Conservation (phyloP, 2,888 invertebrate species). For the Drosophila mimica region DNA sequence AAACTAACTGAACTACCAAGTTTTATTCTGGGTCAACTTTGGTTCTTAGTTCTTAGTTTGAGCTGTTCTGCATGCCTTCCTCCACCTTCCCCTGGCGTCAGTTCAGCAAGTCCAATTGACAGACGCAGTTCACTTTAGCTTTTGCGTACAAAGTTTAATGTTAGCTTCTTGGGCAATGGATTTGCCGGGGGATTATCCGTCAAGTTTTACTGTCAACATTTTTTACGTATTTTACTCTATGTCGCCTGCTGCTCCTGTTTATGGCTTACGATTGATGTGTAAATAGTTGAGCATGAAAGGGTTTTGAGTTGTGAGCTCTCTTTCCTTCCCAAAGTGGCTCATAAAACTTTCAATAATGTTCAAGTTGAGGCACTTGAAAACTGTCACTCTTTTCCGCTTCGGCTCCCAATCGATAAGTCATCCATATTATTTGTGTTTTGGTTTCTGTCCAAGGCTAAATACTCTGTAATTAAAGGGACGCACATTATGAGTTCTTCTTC, state of each 20-base stretch:
- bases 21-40: constrained; percentile 40
- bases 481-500: constrained; percentile 20
- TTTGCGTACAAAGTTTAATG: constrained; percentile 24
- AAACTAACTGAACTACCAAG: constrained; percentile 36
- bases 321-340: background rate
- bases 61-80: background rate
- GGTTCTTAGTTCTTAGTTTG: constrained; percentile 27
- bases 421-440: constrained; percentile 29
- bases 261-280: constrained; percentile 15
- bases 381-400: background rate
- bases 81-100: background rate
- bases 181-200: constrained; percentile 37
- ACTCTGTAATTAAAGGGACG: constrained; percentile 31
- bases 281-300: constrained; percentile 7
- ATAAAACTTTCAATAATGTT: constrained; percentile 2
- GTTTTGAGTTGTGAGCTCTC: background rate
- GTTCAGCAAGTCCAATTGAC: constrained; percentile 27
- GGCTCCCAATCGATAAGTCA: constrained; percentile 56
- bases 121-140: constrained; percentile 32
- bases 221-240: background rate
- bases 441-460: constrained; percentile 8
- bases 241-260: background rate
- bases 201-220: constrained; percentile 32
- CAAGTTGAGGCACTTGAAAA: background rate
- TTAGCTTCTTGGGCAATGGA: constrained; percentile 30